phyloP scores from a whole-genome alignment of 2,888 invertebrate species.

The Lucinisca nassula region DNA sequence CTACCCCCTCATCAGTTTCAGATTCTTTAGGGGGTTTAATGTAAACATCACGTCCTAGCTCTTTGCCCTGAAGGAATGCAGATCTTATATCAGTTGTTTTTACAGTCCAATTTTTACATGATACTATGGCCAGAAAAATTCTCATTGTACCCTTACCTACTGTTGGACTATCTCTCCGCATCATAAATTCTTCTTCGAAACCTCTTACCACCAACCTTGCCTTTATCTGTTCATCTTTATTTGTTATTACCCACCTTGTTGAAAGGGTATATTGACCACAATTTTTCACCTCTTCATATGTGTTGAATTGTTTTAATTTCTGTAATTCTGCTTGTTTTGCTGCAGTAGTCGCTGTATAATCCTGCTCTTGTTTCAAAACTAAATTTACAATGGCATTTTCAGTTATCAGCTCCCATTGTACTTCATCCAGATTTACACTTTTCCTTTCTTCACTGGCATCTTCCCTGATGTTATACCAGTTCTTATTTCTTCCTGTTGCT shows the following conservation, averaged over 20 bases:
- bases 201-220: not conserved
- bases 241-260: not conserved
- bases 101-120: constrained; percentile 48
- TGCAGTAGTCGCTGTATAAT: not conserved
- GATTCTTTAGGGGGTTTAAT: constrained; percentile 61
- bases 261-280: not conserved
- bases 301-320: not conserved
- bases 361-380: not conserved
- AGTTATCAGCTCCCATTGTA: constrained; percentile 23
- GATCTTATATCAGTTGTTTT: constrained; percentile 73
- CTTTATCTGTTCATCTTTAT: not conserved
- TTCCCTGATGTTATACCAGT: constrained; percentile 51
- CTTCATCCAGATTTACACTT: constrained; percentile 29
- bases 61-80: constrained; percentile 70
- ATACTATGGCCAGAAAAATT: constrained; percentile 32
- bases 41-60: constrained; percentile 58
- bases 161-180: constrained; percentile 41
- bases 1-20: not conserved
- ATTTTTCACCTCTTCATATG: constrained; percentile 1
- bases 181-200: constrained; percentile 13
- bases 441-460: constrained; percentile 17
- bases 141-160: constrained; percentile 44
- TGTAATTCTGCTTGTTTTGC: constrained; percentile 48
- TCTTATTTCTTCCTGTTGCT: constrained; percentile 44
- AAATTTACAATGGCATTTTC: not conserved